phyloP scores from a whole-genome alignment of 1,140 invertebrate genomes.

The Papilio xuthus region DNA sequence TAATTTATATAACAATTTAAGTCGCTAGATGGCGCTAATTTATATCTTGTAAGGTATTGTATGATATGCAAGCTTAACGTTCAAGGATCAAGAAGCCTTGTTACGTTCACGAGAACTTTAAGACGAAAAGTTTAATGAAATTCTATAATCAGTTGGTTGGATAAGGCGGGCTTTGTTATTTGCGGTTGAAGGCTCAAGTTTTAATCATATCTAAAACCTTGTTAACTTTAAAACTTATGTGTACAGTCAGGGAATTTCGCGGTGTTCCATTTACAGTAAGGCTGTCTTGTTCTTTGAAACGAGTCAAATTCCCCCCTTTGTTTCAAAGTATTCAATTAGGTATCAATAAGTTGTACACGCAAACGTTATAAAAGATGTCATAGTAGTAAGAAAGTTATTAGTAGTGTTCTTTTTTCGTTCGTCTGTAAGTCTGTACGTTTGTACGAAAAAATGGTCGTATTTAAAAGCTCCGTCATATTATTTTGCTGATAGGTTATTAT shows the following conservation, averaged over 20 bases:
- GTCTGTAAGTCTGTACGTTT: too few species aligned
- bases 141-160: conserved; percentile 10
- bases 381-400: too few species aligned
- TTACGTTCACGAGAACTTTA: conserved; percentile 4
- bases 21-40: not conserved
- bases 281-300: too few species aligned
- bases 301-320: too few species aligned
- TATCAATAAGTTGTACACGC: too few species aligned
- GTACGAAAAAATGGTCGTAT: too few species aligned
- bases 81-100: conserved; percentile 4
- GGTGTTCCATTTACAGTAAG: too few species aligned
- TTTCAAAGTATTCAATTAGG: too few species aligned
- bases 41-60: not conserved
- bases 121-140: conserved; percentile 20
- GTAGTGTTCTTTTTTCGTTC: too few species aligned
- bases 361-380: too few species aligned
- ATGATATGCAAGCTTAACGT: conserved; percentile 10
- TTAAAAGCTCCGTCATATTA: too few species aligned
- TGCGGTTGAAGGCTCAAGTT: conserved; percentile 7
- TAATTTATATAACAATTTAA: not conserved
- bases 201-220: conserved; percentile 12
- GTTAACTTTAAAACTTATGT: not conserved
- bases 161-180: not conserved
- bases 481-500: too few species aligned
- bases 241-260: not conserved